Conservation (phyloP, 2,888 invertebrate species). For the Sipha maydis region DNA sequence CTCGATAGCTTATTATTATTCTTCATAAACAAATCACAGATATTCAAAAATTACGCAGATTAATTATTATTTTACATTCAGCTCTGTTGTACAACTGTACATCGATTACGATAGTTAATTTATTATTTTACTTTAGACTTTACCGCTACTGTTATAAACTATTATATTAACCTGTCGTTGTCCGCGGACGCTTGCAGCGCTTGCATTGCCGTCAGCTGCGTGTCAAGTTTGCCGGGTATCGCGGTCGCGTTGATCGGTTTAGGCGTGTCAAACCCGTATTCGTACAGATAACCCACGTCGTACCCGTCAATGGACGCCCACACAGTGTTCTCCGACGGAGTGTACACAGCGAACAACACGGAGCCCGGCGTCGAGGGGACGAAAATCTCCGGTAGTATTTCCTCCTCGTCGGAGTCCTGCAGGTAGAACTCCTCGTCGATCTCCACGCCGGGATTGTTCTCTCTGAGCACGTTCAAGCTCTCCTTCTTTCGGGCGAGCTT, state of each 20-base stretch:
- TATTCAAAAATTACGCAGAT: too few relatives aligned
- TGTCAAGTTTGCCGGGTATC: slow-evolving; percentile 18
- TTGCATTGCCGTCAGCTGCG: not conserved
- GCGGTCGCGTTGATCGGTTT: slow-evolving; percentile 67
- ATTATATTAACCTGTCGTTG: too few relatives aligned
- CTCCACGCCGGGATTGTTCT: slow-evolving; percentile 72
- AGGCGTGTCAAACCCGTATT: slow-evolving; percentile 69
- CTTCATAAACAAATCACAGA: too few relatives aligned
- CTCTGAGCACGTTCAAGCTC: slow-evolving; percentile 72
- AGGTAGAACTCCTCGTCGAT: slow-evolving; percentile 71
- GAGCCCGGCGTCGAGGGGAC: slow-evolving; percentile 72
- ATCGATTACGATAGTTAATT: too few relatives aligned
- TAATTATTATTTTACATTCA: too few relatives aligned
- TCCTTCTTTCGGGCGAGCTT: slow-evolving; percentile 71
- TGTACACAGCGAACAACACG: slow-evolving; percentile 70
- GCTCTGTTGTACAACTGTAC: too few relatives aligned
- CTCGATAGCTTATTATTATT: too few relatives aligned
- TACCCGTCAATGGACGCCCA: slow-evolving; percentile 75
- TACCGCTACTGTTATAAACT: too few relatives aligned
- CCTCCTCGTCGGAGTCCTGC: slow-evolving; percentile 72
- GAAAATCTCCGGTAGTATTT: slow-evolving; percentile 70
- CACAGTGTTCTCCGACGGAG: slow-evolving; percentile 68
- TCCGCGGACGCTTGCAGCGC: not conserved
- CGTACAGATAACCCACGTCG: slow-evolving; percentile 77
- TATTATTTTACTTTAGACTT: too few relatives aligned